phyloP scores from a whole-genome alignment of 2,113 vertebrate genomes.

The Oncorhynchus clarkii region DNA sequence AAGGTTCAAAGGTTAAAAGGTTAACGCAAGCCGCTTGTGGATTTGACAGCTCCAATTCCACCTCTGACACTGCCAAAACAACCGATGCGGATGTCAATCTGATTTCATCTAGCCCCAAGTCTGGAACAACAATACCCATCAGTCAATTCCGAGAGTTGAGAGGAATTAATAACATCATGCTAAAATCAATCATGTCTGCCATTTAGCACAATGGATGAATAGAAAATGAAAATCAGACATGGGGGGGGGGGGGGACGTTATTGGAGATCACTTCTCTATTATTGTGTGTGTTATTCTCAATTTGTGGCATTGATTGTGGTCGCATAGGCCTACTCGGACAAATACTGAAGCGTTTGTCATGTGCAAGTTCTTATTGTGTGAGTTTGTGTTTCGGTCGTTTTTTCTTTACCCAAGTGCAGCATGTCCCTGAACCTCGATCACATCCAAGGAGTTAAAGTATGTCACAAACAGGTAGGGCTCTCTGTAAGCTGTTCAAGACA shows the following conservation, averaged over 20 bases:
- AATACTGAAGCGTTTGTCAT: neutral
- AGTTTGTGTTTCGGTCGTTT: neutral
- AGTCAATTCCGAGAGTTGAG: neutral
- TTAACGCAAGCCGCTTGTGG: no score
- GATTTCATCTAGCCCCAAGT: neutral
- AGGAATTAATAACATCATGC: neutral
- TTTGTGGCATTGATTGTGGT: neutral
- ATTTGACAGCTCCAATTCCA: no score
- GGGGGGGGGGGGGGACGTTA: no score
- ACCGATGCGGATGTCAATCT: no score
- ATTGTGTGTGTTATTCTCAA: no score
- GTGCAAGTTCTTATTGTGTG: no score
- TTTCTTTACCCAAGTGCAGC: conserved; percentile 85
- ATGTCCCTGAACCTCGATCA: conserved; percentile 94
- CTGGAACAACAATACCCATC: neutral
- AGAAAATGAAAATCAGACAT: no score
- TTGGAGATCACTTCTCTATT: no score
- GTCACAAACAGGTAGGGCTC: conserved; percentile 98
- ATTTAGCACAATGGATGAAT: no score
- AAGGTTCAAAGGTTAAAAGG: no score
- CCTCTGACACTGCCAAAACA: no score
- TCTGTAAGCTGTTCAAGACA: conserved; percentile 82
- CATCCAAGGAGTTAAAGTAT: conserved; percentile 97
- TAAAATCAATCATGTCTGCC: neutral
- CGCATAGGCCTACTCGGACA: neutral